These are phyloP conservation scores for Drosophila micromelanica DNA, from an alignment of 1,140 invertebrate genomes.

Conservation along the genomic window DNA sequence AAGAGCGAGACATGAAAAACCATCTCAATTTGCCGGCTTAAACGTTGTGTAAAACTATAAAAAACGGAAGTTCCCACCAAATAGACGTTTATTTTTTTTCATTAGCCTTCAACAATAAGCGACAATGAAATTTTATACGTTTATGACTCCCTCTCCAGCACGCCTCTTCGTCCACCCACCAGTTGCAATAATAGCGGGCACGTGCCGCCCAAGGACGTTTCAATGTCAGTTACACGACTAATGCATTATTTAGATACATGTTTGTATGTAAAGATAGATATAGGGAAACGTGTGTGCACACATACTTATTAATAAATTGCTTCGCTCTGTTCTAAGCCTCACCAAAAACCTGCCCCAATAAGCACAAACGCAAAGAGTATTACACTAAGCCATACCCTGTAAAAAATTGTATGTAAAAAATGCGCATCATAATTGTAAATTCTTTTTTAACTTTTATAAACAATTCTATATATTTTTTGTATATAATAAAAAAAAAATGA, in stretches of 20 bases:
- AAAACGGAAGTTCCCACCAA: slow-evolving; percentile 67
- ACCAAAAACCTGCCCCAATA: slow-evolving; percentile 40
- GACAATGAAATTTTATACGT: slow-evolving; percentile 64
- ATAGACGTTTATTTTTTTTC: slow-evolving; percentile 38
- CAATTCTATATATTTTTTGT: no score
- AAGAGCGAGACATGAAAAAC: slow-evolving; percentile 1
- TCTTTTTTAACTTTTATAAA: no score
- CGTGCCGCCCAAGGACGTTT: slow-evolving; percentile 71
- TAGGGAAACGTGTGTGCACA: neutral
- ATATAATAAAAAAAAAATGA: no score
- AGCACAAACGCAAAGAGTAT: neutral
- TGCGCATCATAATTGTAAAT: no score
- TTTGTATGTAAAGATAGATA: neutral
- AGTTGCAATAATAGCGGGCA: slow-evolving; percentile 44
- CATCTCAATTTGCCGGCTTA: slow-evolving; percentile 38
- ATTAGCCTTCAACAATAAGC: slow-evolving; percentile 29
- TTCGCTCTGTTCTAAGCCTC: slow-evolving; percentile 29
- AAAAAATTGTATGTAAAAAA: neutral
- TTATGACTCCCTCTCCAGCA: slow-evolving; percentile 2
- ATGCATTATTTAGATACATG: slow-evolving; percentile 11
- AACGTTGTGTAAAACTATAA: slow-evolving; percentile 37
- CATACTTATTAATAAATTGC: slow-evolving; percentile 21
- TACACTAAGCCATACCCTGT: slow-evolving; percentile 8
- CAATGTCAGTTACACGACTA: slow-evolving; percentile 58
- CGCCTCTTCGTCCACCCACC: slow-evolving; percentile 12